Conservation (phyloP, 2,888 invertebrate genomes). For the Perizoma affinitatum region DNA sequence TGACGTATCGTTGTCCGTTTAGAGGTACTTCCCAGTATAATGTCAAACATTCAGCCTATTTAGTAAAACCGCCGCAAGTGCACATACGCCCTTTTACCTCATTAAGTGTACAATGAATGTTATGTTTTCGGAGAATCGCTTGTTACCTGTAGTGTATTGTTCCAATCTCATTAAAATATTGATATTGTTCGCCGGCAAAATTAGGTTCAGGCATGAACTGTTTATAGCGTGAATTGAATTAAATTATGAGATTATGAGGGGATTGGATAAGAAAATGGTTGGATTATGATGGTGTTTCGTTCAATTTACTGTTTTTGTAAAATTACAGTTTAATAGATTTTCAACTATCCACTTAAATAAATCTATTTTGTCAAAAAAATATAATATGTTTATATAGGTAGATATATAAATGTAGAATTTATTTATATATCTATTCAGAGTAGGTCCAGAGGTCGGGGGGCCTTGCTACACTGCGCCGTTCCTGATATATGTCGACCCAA, state of each 20-base stretch:
- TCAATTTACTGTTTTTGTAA: background rate
- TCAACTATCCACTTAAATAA: no score
- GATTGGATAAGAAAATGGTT: constrained; percentile 8
- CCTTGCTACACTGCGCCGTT: no score
- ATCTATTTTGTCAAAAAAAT: no score
- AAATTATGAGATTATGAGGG: constrained; percentile 10
- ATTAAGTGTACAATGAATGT: constrained; percentile 2
- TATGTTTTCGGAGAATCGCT: constrained; percentile 14
- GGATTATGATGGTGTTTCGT: background rate
- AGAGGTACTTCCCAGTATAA: no score
- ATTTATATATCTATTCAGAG: no score
- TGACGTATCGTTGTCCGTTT: no score
- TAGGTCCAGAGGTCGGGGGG: no score
- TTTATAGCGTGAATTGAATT: constrained; percentile 7
- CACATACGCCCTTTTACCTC: constrained; percentile 5
- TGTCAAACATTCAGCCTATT: no score
- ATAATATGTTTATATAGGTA: no score
- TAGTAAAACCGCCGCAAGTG: background rate
- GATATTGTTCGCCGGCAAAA: constrained; percentile 28
- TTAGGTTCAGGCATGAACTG: constrained; percentile 17
- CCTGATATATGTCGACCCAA: no score
- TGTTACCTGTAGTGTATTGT: constrained; percentile 32
- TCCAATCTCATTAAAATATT: constrained; percentile 37
- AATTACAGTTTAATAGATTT: no score
- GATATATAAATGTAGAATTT: no score